Evolutionary conservation across 2,113 vertebrate genomes (phyloP).

Genomic region (Delphinapterus leucas): DNA sequence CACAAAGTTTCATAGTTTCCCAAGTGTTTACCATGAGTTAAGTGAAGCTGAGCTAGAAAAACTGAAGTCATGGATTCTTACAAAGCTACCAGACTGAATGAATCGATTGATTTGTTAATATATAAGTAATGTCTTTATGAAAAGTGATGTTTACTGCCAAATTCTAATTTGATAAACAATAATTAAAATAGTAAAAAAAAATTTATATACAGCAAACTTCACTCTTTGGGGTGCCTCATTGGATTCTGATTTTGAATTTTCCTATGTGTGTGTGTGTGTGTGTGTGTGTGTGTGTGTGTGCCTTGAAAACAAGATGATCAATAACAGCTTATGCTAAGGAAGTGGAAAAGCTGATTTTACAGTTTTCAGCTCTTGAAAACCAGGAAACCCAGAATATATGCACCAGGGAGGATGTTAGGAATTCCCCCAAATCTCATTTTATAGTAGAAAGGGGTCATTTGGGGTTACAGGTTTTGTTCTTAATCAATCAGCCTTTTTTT

Average conservation of each 20-base stretch:
- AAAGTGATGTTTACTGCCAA: neutral
- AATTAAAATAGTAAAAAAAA: neutral
- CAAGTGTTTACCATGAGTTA: slow-evolving; percentile 88
- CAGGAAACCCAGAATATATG: neutral
- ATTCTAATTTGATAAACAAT: neutral
- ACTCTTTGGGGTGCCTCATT: neutral
- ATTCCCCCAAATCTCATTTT: neutral
- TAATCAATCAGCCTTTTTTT: neutral
- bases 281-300: neutral
- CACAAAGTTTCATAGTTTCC: slow-evolving; percentile 84
- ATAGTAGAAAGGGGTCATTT: neutral
- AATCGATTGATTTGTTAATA: neutral
- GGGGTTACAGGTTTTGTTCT: neutral
- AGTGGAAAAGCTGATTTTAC: neutral
- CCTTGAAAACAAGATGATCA: neutral
- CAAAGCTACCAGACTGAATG: slow-evolving; percentile 84
- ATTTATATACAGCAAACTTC: neutral
- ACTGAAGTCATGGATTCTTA: slow-evolving; percentile 87
- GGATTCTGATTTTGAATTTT: neutral
- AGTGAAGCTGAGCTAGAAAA: slow-evolving; percentile 85
- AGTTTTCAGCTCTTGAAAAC: neutral
- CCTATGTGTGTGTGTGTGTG: neutral
- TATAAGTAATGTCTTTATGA: neutral
- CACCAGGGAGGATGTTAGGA: neutral
- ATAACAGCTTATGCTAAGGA: neutral